Evolutionary conservation across 1,140 invertebrate genomes (phyloP).

Genomic region (Apis mellifera): DNA sequence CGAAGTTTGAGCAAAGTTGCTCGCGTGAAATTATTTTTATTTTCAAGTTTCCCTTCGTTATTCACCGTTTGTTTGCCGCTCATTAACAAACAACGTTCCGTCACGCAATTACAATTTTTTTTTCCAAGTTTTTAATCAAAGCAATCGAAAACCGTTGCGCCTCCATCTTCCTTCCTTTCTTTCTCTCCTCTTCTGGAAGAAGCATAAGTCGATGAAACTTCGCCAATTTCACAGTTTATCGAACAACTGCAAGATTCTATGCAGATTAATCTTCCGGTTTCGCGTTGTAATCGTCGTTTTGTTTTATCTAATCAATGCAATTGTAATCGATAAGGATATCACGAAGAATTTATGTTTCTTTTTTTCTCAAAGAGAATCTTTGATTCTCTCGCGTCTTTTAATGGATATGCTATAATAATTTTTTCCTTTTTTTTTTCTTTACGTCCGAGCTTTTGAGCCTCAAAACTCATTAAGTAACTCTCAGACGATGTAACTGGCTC

Average conservation of each 20-base stretch:
- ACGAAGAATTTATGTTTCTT: not conserved
- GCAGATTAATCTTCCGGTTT: constrained; percentile 1
- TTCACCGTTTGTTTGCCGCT: not conserved
- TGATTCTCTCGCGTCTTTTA: not conserved
- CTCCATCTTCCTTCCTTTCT: too few relatives aligned
- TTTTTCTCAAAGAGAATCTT: not conserved
- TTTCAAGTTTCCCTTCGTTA: constrained; percentile 9
- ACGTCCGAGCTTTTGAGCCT: not conserved
- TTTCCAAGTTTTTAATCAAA: constrained; percentile 19
- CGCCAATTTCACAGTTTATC: constrained; percentile 3
- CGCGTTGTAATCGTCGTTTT: not conserved
- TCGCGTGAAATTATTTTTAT: not conserved
- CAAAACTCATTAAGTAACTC: constrained; percentile 22
- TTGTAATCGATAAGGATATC: not conserved
- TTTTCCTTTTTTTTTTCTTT: not conserved
- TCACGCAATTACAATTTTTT: constrained; percentile 4
- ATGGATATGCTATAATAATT: not conserved
- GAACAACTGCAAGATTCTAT: not conserved
- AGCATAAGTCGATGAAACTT: not conserved
- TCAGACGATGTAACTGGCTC: not conserved
- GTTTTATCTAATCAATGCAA: too few relatives aligned
- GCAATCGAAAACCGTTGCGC: not conserved
- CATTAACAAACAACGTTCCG: not conserved
- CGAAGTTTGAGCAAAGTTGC: not conserved
- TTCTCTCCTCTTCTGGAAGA: too few relatives aligned